Conservation (phyloP, 2,888 invertebrate species). For the Alitta virens region DNA sequence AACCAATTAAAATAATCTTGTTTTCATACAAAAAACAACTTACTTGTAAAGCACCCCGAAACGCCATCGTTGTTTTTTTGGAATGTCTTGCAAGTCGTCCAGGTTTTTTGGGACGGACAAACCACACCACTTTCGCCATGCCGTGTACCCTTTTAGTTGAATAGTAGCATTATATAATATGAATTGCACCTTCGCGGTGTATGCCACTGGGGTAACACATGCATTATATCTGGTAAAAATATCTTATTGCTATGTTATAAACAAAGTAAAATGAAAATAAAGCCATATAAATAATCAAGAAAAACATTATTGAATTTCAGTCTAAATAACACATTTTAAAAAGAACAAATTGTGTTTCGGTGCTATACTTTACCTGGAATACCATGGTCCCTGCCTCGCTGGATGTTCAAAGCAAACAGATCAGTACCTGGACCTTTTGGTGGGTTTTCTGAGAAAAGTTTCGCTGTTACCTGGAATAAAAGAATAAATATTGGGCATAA, state of each 20-base stretch:
- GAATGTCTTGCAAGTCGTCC: constrained; percentile 5
- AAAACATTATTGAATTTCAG: too few relatives aligned
- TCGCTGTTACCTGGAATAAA: constrained; percentile 63
- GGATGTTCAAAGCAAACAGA: constrained; percentile 8
- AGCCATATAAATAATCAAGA: too few relatives aligned
- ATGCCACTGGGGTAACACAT: background rate
- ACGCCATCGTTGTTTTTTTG: background rate
- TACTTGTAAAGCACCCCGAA: constrained; percentile 22
- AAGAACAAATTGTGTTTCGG: too few relatives aligned
- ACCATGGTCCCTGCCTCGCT: constrained; percentile 13
- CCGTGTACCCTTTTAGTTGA: constrained; percentile 63
- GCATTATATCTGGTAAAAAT: too few relatives aligned
- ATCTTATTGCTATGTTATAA: too few relatives aligned
- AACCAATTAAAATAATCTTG: background rate
- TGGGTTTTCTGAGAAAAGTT: constrained; percentile 65
- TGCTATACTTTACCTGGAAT: constrained; percentile 3
- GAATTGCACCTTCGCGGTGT: too few relatives aligned
- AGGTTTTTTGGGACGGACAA: constrained; percentile 27
- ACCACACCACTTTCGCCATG: constrained; percentile 63
- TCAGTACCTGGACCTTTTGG: constrained; percentile 24
- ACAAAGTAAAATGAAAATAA: too few relatives aligned
- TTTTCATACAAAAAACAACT: background rate
- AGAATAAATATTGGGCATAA: background rate
- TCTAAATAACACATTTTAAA: too few relatives aligned
- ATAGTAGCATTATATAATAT: too few relatives aligned